Evolutionary conservation across 2,797 vertebrate genomes (phyloP), one percentile per base, ranked within the genome.

Genomic region (Pseudochaenichthys georgianus): DNA sequence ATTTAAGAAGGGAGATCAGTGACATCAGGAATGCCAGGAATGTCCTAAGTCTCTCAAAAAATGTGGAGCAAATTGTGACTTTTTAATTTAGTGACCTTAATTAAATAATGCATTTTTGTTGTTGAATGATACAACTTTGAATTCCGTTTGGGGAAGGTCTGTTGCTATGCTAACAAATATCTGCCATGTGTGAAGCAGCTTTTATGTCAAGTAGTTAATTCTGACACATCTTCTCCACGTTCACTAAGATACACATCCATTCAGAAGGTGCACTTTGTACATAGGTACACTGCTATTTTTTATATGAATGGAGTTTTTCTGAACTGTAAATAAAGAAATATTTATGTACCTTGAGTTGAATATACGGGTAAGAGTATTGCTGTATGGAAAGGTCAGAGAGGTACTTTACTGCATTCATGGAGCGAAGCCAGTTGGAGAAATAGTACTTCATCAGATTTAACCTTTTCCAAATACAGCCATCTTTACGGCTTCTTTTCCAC

Each of bases 321-420:
- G 75, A 87, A 85, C 65, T 94, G 94, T 95, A 95, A 95, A 95
- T 94, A 95, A 95, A 95, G 66, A 94, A 62, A 21, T 94, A 94
- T 94, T 94, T 95, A 95, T 94, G 88, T 92, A 92, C 75, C 85
- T 86, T 88, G 70, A 87, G 82, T 78, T 84, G 16, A 87, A 65
- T 5, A 38, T 41, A 15, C 58, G n/a, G 28, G 15, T 46, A 4
- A 9, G 23, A 41, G 41, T 61, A n/a, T 55, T 78, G 46, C 45
- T 65, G 58, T 43, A 19, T 17, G 45, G 6, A 34, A 8, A n/a
- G 16, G 16, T 7, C 21, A 42, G 16, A 6, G 16, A 45, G 5
- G 13, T 34, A 45, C 34, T 60, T 46, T 38, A 41, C 13, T 41
- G 10, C 57, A 42, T 64, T 59, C 3, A 31, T 17, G 16, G 8